Evolutionary conservation across 2,113 vertebrate genomes (phyloP).

Genomic region (Copsychus sechellarum): DNA sequence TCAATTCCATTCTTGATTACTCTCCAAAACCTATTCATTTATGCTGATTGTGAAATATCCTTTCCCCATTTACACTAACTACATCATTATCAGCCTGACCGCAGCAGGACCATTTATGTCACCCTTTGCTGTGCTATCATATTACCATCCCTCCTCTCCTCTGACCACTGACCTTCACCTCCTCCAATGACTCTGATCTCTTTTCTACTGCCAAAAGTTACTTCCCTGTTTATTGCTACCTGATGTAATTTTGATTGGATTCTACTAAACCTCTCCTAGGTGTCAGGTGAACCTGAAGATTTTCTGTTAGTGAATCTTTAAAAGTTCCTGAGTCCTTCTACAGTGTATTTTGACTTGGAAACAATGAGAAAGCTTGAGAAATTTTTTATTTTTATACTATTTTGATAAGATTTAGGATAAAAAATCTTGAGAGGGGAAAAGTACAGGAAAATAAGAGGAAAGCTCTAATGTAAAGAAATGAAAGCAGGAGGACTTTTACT

Average conservation of each 20-base stretch:
- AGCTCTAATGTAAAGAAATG: not conserved
- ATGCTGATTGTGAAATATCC: constrained; percentile 41
- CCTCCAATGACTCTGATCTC: not conserved
- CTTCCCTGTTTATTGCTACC: not conserved
- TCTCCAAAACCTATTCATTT: constrained; percentile 40
- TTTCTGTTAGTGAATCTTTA: not conserved
- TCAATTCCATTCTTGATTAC: constrained; percentile 43
- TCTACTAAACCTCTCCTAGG: not conserved
- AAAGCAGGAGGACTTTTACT: not conserved
- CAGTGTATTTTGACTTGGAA: not conserved
- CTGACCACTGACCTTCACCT: constrained; percentile 33
- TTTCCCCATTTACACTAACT: constrained; percentile 28
- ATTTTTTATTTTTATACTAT: not conserved
- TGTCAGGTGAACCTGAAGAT: not conserved
- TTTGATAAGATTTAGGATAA: not conserved
- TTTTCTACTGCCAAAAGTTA: not conserved
- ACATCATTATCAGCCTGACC: not conserved
- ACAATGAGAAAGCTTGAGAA: not conserved
- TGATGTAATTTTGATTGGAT: not conserved
- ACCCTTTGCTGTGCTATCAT: not conserved
- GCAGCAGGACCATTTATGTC: not conserved
- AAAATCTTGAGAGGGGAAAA: not conserved
- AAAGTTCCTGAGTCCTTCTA: not conserved
- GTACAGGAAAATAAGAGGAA: not conserved
- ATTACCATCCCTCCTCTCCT: not conserved